phyloP scores from a whole-genome alignment of 2,888 invertebrate species.

The Melinaea marsaeus region DNA sequence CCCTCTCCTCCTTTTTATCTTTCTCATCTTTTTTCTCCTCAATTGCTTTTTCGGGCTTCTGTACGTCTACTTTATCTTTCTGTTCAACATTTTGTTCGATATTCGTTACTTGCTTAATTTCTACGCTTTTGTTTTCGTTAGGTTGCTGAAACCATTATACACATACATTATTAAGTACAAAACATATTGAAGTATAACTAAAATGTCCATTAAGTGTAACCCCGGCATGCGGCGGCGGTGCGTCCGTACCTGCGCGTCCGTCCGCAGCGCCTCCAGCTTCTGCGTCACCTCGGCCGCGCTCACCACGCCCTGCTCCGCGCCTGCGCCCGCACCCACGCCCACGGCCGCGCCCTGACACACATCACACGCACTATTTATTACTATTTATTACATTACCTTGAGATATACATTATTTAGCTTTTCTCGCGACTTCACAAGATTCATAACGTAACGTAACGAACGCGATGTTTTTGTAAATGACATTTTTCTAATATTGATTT shows the following conservation, averaged over 20 bases:
- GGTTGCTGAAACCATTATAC: constrained; percentile 28
- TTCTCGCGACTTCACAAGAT: no score
- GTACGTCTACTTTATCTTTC: constrained; percentile 39
- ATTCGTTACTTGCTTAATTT: constrained; percentile 51
- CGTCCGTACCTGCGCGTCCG: constrained; percentile 32
- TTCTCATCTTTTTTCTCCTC: constrained; percentile 37
- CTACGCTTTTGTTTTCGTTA: constrained; percentile 48
- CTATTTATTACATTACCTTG: background rate
- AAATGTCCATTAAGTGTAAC: background rate
- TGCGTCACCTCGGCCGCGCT: constrained; percentile 62
- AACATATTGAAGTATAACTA: background rate
- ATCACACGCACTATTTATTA: background rate
- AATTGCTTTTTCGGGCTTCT: constrained; percentile 37
- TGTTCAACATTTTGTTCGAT: constrained; percentile 41
- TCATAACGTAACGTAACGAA: no score
- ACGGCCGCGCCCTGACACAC: background rate
- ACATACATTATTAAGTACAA: background rate
- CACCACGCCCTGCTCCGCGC: constrained; percentile 41
- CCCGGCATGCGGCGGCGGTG: no score
- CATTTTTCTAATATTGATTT: no score
- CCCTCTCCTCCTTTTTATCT: constrained; percentile 36
- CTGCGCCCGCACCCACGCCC: constrained; percentile 31
- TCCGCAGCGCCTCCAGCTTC: constrained; percentile 63
- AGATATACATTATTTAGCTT: no score
- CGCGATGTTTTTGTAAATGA: no score